These are phyloP conservation scores for Loriculus beryllinus DNA, from an alignment of 2,797 vertebrate genomes.

Conservation along the genomic window DNA sequence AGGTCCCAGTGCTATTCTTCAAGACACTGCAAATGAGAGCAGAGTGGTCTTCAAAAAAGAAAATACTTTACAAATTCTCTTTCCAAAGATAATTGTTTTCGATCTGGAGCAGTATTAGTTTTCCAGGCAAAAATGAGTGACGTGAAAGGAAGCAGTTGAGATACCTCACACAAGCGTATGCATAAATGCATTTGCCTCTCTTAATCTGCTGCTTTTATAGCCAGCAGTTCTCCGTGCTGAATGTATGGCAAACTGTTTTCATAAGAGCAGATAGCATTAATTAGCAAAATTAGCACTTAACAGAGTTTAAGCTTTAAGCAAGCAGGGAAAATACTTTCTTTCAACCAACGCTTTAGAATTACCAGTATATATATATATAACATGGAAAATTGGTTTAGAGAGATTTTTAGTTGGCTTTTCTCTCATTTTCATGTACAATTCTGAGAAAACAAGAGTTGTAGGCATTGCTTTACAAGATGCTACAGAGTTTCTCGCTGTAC, in stretches of 20 bases:
- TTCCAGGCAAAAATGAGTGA: neutral
- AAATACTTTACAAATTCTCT: neutral
- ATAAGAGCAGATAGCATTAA: neutral
- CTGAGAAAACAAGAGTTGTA: neutral
- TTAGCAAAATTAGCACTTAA: neutral
- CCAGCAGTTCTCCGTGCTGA: neutral
- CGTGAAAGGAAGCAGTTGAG: neutral
- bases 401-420: neutral
- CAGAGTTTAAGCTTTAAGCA: neutral
- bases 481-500: neutral
- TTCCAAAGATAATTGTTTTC: neutral
- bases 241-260: neutral
- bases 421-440: neutral
- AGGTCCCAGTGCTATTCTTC: neutral
- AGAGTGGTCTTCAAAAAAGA: neutral
- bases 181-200: neutral
- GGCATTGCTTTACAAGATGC: neutral
- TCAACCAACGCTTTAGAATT: neutral
- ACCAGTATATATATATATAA: accelerated
- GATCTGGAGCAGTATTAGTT: neutral
- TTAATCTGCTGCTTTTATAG: neutral
- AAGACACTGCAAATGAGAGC: neutral
- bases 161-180: accelerated
- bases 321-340: neutral
- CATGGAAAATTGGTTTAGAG: neutral